Evolutionary conservation across 1,140 invertebrate genomes (phyloP), one percentile per base, ranked within the genome.

Genomic region (Battus philenor): DNA sequence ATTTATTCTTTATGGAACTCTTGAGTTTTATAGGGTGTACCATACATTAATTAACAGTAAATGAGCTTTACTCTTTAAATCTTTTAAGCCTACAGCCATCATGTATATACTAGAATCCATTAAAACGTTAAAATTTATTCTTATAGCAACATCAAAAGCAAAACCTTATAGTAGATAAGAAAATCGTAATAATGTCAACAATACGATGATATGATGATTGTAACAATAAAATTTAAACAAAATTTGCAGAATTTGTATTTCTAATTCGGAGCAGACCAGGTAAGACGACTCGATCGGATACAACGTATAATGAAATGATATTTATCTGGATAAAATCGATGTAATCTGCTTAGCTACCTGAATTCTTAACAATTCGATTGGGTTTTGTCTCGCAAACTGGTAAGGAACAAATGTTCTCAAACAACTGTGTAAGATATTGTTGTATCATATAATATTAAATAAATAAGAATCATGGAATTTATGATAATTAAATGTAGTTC

Each of bases 291-390:
- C 20, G 18, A 11, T 11, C 11, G 20, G 13, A 20, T 38, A 20
- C 36, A 39, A 8, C 3, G 36, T 18, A 39, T 39, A 39, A 39
- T 26, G 20, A 39, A 39, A 39, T 39, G 36, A 39, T 39, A 11
- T 12, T 39, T 39, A 39, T 39, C 36, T 22, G 36, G 36, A 26
- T 11, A 13, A 20, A 24, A 20, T 24, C 36, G 36, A 11, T 39
- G 36, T 39, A 36, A 36, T 36, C 33, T 39, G 2, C 13, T 39
- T 11, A 26, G 22, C 26, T 22, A 20, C 13, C 26, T 39, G 36
- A 26, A 39, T 39, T 39, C 36, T 39, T 39, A 39, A 24, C 36
- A 12, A 39, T 7, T 10, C 20, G 20, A 39, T 26, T 39, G 22
- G 2, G 22, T 39, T 39, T 26, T 13, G 24, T n/a, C n/a, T n/a